Conservation (phyloP, 2,797 vertebrate genomes). For the Cirrhinus molitorella region DNA sequence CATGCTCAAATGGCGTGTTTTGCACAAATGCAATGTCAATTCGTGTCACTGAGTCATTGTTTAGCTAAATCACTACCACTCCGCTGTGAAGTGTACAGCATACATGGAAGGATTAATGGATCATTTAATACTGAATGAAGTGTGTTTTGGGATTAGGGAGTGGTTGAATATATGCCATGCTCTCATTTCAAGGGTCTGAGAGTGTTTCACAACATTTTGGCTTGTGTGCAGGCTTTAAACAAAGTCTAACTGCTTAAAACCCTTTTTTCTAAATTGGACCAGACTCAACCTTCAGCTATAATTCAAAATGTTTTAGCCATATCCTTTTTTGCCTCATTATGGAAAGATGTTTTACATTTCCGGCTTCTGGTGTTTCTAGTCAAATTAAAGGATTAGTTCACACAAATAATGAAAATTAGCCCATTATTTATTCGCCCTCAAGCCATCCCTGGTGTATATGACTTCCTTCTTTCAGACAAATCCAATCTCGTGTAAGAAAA, state of each 20-base stretch:
- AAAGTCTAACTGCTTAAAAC: background rate
- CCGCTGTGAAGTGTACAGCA: slow-evolving; percentile 25
- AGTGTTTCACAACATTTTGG: background rate
- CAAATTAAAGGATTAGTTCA: no score
- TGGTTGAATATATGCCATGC: background rate
- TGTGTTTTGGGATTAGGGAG: slow-evolving; percentile 29
- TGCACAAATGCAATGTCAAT: slow-evolving; percentile 56
- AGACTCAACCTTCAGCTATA: background rate
- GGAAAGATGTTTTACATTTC: no score
- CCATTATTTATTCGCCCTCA: no score
- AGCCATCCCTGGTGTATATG: no score
- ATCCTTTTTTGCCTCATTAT: no score
- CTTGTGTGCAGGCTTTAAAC: background rate
- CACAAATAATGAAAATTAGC: no score
- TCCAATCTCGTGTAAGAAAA: no score
- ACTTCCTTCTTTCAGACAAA: no score
- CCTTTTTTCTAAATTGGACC: background rate
- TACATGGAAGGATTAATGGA: slow-evolving; percentile 32
- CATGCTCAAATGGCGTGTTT: slow-evolving; percentile 54
- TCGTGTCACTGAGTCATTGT: slow-evolving; percentile 33
- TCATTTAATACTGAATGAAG: slow-evolving; percentile 40
- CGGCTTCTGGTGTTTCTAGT: no score
- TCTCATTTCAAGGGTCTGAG: background rate
- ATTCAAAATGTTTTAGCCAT: background rate
- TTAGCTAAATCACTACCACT: slow-evolving; percentile 42